Percentiles rank a stretch among this genome's conserved stretches.
Conservation (phyloP, 2,797 vertebrate genomes). For the Thunnus albacares region DNA sequence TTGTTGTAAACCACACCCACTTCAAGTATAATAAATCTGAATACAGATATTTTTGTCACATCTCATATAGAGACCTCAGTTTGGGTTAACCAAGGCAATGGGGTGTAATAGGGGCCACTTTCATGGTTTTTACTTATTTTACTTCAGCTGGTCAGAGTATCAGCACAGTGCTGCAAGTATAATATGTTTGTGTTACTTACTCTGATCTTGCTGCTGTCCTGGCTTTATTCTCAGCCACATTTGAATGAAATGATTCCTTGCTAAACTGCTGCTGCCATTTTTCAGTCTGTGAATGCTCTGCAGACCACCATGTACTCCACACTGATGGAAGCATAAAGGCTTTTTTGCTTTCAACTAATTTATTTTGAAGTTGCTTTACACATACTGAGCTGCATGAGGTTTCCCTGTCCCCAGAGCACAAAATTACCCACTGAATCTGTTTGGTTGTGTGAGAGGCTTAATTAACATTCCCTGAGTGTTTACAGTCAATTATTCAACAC, state of each 20-base stretch:
- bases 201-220: not conserved
- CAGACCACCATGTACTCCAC: not conserved
- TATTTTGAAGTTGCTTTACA: conserved; percentile 10
- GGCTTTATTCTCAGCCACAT: not conserved
- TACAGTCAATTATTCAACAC: conserved; percentile 84
- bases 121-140: not conserved
- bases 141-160: not conserved
- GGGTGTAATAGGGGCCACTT: not conserved
- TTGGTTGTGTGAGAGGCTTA: conserved; percentile 81
- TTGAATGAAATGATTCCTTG: not conserved
- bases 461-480: conserved; percentile 86
- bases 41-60: too few relatives aligned
- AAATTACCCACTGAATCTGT: conserved; percentile 75
- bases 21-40: too few relatives aligned
- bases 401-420: conserved; percentile 46
- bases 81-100: too few relatives aligned
- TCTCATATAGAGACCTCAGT: too few relatives aligned
- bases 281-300: not conserved
- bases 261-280: not conserved
- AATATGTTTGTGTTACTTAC: not conserved
- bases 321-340: conserved; percentile 2
- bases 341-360: conserved; percentile 19
- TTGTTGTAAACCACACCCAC: too few relatives aligned
- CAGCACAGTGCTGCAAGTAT: not conserved
- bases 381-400: conserved; percentile 33